Base-by-base conservation (phyloP, 2,113 vertebrate genomes). In the Turnix velox region DNA sequence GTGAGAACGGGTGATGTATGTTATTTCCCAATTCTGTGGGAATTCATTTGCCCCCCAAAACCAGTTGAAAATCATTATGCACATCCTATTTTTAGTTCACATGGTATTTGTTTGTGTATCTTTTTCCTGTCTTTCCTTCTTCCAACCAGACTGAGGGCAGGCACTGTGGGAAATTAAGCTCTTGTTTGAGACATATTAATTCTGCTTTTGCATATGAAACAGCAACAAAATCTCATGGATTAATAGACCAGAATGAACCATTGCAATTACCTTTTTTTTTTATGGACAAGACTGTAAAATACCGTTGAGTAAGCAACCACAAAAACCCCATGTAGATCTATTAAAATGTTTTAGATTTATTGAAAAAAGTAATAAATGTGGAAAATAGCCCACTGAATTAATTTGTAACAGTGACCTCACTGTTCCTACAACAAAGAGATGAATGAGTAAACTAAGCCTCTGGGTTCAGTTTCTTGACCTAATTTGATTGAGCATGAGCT, bases 141-240 rank as follows among this genome's bases (percentile, higher is more conserved):
- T 96, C 82, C 66, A 71, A 80, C 28, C 49, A 94, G 62, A 68
- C 33, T 46, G 67, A 76, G 24, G 20, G 42, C 24, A 89, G 58
- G 37, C 46, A 76, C 67, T 91, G 66, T 95, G 96, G 85, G 90
- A 94, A 95, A 88, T 69, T 73, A 69, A 57, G n/a, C 33, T 80
- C 14, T 37, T 73, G 9, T 75, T 82, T 82, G 49, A 61, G 72
- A 72, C 4, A 31, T 71, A 75, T 17, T 91, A 55, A 24, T 79
- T 94, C 91, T 82, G 10, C 1, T 55, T 90, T 84, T 88, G 14
- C 40, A 55, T 68, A 46, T 75, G 42, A 72, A 89, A 25, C 18
- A 79, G 37, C 54, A 63, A 76, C 22, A 79, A 94, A 87, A 66
- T 55, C 18, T 76, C 85, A 28, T 16, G 24, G 13, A 63, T 72